Evolutionary conservation across 2,113 vertebrate species (phyloP).

Genomic region (Dromas ardeola): DNA sequence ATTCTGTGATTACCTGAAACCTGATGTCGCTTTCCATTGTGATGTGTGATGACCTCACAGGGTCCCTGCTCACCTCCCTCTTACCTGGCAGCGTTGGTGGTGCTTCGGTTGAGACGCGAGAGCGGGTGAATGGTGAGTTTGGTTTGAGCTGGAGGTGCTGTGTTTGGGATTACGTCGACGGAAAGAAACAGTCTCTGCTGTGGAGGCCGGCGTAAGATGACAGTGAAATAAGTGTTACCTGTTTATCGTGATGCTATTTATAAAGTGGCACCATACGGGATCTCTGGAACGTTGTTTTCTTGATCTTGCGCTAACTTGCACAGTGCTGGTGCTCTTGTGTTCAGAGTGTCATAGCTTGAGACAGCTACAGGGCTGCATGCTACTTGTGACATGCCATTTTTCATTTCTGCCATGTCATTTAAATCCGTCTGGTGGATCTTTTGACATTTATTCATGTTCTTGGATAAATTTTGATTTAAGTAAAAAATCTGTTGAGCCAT

Average conservation of each 20-base stretch:
- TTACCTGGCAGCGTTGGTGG: background rate
- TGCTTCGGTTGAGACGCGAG: background rate
- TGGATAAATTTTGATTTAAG: background rate
- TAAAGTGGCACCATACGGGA: background rate
- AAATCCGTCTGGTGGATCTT: background rate
- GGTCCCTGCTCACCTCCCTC: accelerated
- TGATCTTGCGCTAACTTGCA: background rate
- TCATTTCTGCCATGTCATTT: background rate
- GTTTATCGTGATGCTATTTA: background rate
- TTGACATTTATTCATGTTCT: background rate
- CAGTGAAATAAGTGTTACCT: background rate
- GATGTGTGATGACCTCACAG: accelerated
- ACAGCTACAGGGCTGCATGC: background rate
- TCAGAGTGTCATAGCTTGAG: background rate
- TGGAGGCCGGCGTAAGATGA: background rate
- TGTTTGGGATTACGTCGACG: background rate
- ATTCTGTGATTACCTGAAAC: background rate
- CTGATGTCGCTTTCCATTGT: no score
- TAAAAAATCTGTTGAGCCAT: background rate
- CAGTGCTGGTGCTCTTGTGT: background rate
- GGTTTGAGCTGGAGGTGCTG: background rate
- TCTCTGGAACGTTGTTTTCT: background rate
- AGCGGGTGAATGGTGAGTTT: accelerated
- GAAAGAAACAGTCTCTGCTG: background rate
- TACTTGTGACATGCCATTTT: background rate